Evolutionary conservation across 1,140 invertebrate species (phyloP), one percentile per base, ranked within the genome.

Genomic region (Sycobia sp.): DNA sequence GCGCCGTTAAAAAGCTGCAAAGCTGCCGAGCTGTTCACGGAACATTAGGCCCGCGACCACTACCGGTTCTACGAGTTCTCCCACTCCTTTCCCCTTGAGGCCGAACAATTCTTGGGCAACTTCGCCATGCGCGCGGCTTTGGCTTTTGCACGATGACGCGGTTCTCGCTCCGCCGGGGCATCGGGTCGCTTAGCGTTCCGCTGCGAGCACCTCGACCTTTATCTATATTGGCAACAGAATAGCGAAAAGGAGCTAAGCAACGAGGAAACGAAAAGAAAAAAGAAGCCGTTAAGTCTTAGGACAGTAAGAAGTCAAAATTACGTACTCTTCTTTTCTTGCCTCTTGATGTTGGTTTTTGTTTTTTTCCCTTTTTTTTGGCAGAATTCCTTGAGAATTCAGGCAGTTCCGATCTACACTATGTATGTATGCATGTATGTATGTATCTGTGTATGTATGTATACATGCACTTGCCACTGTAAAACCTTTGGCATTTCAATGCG

Each of bases 51-150:
- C 60, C 59, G 55, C 34, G 41, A 5, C 3, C 18, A 44, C 14
- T 67, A 72, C 69, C 68, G 57, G 71, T 70, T 70, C 62, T 69
- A 73, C 76, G 67, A 73, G 76, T 78, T 78, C 29, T 32, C 29
- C 5, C 29, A 32, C 29, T 32, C 29, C 11, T 32, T n/a, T n/a
- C 23, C 0, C 23, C 4, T 25, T 46, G 41, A 16, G 18, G 18
- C 23, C 9, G 3, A 27, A 13, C 14, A 14, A 1, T 13, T 56
- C 44, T 49, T 49, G 29, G 47, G 44, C 22, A 58, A 47, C 34
- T 3, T 23, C 2, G 54, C 25, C 16, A 2, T 7, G 11, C 20
- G n/a, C n/a, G 16, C 22, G 46, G 22, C 20, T 4, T 25, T 23
- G 1, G 20, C 10, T 0, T 46, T 23, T 25, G 10, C 38, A n/a